Evolutionary conservation across 2,888 invertebrate genomes (phyloP).

Genomic region (Steromphala cineraria): DNA sequence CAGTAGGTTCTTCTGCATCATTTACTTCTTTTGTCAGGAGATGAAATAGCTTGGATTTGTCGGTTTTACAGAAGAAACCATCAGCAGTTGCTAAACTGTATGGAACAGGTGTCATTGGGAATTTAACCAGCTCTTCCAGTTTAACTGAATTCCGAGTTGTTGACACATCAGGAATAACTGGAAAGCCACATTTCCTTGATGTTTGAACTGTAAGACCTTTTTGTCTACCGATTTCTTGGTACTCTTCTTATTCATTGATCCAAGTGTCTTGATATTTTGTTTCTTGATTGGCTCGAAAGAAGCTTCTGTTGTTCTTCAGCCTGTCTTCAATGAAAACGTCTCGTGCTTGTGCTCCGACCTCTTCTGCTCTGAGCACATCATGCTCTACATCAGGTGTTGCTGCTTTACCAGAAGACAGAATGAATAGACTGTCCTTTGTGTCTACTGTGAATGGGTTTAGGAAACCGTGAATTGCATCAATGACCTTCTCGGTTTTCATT

Average conservation of each 20-base stretch:
- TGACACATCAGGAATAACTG: constrained; percentile 15
- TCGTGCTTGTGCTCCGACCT: constrained; percentile 1
- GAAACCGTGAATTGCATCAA: no score
- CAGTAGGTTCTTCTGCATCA: not conserved
- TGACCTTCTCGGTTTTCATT: no score
- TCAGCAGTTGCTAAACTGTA: not conserved
- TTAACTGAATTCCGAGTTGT: not conserved
- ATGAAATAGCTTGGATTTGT: not conserved
- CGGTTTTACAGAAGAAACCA: not conserved
- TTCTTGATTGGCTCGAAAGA: constrained; percentile 32
- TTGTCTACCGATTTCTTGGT: constrained; percentile 27
- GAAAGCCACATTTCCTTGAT: constrained; percentile 34
- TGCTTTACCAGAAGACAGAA: not conserved
- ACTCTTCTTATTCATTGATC: constrained; percentile 21
- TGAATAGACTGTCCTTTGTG: no score
- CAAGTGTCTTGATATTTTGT: constrained; percentile 29
- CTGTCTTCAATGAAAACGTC: constrained; percentile 26
- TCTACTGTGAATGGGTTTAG: no score
- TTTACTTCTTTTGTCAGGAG: not conserved
- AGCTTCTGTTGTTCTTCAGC: constrained; percentile 21
- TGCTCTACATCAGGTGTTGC: constrained; percentile 9
- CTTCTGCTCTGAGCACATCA: not conserved
- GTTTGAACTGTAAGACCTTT: constrained; percentile 32
- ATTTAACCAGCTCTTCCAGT: not conserved
- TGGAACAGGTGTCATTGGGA: not conserved